Evolutionary conservation across 2,888 invertebrate genomes (phyloP), one percentile per base, ranked within the genome.

Genomic region (Tenthredo amoena): DNA sequence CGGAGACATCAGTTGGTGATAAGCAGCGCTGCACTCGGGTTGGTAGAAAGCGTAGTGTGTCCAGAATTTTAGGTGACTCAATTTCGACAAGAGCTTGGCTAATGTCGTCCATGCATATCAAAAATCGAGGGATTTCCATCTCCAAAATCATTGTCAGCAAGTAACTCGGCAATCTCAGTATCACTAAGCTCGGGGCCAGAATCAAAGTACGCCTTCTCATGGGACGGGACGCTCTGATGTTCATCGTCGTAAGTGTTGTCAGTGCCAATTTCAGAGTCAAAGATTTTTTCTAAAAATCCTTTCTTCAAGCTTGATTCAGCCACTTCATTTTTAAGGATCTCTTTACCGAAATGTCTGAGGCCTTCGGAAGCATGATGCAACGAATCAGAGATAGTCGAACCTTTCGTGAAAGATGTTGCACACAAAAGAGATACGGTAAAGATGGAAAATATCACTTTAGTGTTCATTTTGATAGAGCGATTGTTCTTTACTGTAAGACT

Each of bases 151-250:
- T 81, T 21, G 40, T 58, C 40, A 40, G 26, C 62, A 21, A 58
- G 21, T 40, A 62, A n/a, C 9, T 58, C 62, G 21, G 12, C 37
- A 81, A 81, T 21, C 21, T 81, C 37, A 62, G 34, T 40, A 40
- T 62, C 81, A 15, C 5, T 34, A 21, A 81, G 81, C 37, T 47
- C 83, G 15, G 65, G 83, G 15, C 37, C 83, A 47, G 71, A 68
- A n/a, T 83, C 83, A 34, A 83, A 83, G 31, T 68, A 68, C 47
- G 83, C 71, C 26, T 26, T 15, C 9, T 83, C 83, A 55, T 71
- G 31, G 18, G 83, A 83, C 47, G 83, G 83, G 18, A 83, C 71
- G 47, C 26, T 34, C 47, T 65, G 47, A 34, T 71, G 47, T 83
- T 83, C 83, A 55, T 83, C 83, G 9, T 83, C 83, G 68, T 83